Base-by-base conservation (phyloP, 1,140 invertebrate species). In the Frieseomelitta varia region DNA sequence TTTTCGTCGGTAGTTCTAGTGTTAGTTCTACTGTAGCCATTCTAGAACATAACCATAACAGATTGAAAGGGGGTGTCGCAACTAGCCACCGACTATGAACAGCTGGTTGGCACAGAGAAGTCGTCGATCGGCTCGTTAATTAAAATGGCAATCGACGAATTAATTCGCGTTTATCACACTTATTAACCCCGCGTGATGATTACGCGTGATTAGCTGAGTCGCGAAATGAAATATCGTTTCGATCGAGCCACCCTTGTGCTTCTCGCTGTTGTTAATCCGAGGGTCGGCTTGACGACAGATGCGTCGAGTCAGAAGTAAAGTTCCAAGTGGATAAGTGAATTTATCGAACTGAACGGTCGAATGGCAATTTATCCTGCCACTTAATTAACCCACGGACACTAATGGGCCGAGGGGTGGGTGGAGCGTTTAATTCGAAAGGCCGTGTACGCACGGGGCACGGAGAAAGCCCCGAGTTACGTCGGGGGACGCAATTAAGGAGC, bases 351-450 rank as follows among this genome's bases (percentile, higher is more conserved):
- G 86, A 76, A 81, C 63, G 63, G 65, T n/a, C 90, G 90, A 89
- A 85, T 87, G 80, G 87, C 87, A 88, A 92, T 92, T 92, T 88
- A 91, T 87, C 84, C 85, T 76, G 30, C 78, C 77, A 87, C 79
- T 92, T 91, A 92, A 92, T 91, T 92, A 92, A 89, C 81, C 87
- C 81, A 81, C 69, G 87, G 84, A 88, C 87, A 88, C 88, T 92
- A 92, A 92, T 92, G 91, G 88, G 90, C 87, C 17, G 73, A 71
- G 74, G 81, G 88, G 81, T 86, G 80, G 90, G 81, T 86, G 80
- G 79, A 87, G 84, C 85, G 87, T 90, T 90, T 90, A 91, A 91
- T 91, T 89, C 87, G 86, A 87, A 79, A 79, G 81, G 84, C 71
- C n/a, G n/a, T n/a, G 83, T 76, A 73, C 65, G 76, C 75, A 71